Evolutionary conservation across 2,797 vertebrate species (phyloP), one percentile per base, ranked within the genome.

Genomic region (Anabacerthia variegaticeps): DNA sequence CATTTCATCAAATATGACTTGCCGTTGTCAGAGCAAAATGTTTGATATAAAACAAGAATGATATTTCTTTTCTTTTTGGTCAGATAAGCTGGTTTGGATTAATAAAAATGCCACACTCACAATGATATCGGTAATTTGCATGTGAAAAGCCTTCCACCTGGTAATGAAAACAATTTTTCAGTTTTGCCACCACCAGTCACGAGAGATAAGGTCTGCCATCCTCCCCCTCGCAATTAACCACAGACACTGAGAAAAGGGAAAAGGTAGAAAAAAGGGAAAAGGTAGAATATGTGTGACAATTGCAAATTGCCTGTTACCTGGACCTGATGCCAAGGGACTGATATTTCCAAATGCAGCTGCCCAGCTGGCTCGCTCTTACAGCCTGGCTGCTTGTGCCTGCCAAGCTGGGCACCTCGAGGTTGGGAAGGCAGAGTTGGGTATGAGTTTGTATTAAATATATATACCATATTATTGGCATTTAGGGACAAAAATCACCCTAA

Each of bases 111-210:
- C 94, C 91, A 94, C 74, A 80, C 84, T 75, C 76, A 96, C 95
- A 92, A 92, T 92, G 84, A 83, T 96, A 97, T 95, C 79, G 79
- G 97, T 81, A 80, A 97, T 95, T 96, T 89, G 73, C 95, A 95
- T 94, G 72, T 94, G 86, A 97, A 97, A 96, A 96, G 84, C 91
- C 75, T 95, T 96, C 96, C 69, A 79, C 78, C 77, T 84, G 89
- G 81, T 88, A 94, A 97, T 83, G 93, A 95, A 96, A 97, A 88
- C 79, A 88, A 65, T 96, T 96, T 92, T 59, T 76, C 89, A 94
- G 93, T 88, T 93, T 96, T 89, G 91, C 96, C 94, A 91, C 92
- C 86, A 77, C 95, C 92, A 95, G 82, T 89, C 77, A 9, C 16
- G 13, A 63, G 91, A 92, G 92, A 89, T 89, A 96, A 97, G 95